phyloP scores from a whole-genome alignment of 2,888 invertebrate genomes.

The Amphipoea lucens region DNA sequence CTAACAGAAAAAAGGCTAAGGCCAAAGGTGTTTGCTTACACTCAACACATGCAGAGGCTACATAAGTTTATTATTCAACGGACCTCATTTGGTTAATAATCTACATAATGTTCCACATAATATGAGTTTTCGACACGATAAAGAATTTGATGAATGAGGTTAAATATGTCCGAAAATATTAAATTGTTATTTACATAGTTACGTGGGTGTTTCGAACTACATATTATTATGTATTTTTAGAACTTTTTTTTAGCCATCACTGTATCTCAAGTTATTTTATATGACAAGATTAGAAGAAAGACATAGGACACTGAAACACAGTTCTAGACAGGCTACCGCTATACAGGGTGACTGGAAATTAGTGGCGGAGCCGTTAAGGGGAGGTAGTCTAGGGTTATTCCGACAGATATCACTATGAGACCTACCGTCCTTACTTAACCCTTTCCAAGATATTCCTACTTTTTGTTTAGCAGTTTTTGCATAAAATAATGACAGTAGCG shows the following conservation, averaged over 20 bases:
- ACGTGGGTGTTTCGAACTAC: background rate
- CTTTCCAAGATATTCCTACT: too few relatives aligned
- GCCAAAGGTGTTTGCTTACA: constrained; percentile 39
- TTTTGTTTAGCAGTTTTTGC: too few relatives aligned
- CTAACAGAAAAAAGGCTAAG: constrained; percentile 31
- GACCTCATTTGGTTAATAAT: constrained; percentile 25
- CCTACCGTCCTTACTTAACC: too few relatives aligned
- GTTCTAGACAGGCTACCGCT: background rate
- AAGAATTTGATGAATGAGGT: constrained; percentile 14
- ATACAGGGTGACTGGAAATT: too few relatives aligned
- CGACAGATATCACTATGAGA: too few relatives aligned
- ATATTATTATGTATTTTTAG: background rate
- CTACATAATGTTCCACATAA: constrained; percentile 1
- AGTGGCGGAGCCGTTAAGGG: too few relatives aligned
- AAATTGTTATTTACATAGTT: background rate
- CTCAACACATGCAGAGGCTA: constrained; percentile 26
- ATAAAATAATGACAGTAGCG: too few relatives aligned
- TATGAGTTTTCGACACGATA: constrained; percentile 18
- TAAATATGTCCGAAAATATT: background rate
- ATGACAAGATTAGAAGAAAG: background rate
- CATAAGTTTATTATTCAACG: constrained; percentile 21
- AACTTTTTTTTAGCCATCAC: background rate
- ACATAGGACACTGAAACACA: background rate
- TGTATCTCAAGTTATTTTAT: background rate
- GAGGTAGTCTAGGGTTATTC: too few relatives aligned